Evolutionary conservation across 1,140 invertebrate species (phyloP).

Genomic region (Octopus sinensis): DNA sequence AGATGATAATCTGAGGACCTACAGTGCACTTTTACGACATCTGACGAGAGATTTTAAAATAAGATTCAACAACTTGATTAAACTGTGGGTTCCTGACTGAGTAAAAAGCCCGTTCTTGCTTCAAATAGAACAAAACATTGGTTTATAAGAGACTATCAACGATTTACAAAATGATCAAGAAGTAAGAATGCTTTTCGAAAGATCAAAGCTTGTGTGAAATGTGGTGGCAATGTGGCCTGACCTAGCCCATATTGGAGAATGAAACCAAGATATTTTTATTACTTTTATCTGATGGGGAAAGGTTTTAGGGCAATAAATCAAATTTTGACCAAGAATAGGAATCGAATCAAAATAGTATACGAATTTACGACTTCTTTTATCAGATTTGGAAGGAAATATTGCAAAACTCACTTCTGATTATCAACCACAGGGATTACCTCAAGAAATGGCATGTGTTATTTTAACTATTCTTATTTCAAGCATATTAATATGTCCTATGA

Average conservation of each 20-base stretch:
- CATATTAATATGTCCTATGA: neutral
- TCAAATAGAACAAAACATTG: slow-evolving; percentile 3
- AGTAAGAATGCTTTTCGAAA: neutral
- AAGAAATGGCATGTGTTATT: neutral
- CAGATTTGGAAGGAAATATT: neutral
- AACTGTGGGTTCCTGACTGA: neutral
- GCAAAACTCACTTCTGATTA: slow-evolving; percentile 1
- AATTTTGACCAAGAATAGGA: slow-evolving; percentile 5
- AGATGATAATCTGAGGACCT: slow-evolving; percentile 7
- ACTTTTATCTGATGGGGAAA: neutral
- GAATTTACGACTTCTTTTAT: slow-evolving; percentile 8
- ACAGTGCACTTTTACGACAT: neutral
- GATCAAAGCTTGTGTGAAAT: slow-evolving; percentile 2
- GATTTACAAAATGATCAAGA: neutral
- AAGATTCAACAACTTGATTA: slow-evolving; percentile 8
- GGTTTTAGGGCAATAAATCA: neutral
- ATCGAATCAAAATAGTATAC: neutral
- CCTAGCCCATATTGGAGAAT: neutral
- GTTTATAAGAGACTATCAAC: neutral
- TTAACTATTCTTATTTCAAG: slow-evolving; percentile 6
- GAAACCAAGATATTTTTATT: neutral
- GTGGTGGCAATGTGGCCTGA: neutral
- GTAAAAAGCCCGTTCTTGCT: neutral
- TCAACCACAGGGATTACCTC: neutral
- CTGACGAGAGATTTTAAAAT: neutral